phyloP scores from a whole-genome alignment of 2,888 invertebrate species.

The Ectropis crepuscularia region DNA sequence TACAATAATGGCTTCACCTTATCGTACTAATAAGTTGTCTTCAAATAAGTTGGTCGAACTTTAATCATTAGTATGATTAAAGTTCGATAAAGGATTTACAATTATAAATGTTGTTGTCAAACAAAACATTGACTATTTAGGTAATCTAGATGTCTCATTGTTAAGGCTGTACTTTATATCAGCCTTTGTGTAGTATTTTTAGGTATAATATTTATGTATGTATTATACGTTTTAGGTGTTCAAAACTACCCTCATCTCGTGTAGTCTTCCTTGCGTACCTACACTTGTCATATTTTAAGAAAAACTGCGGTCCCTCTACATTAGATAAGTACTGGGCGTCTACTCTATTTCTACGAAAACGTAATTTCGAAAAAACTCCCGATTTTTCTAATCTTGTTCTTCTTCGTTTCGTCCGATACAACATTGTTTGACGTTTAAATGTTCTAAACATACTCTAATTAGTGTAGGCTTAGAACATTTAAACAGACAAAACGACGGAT shows the following conservation, averaged over 20 bases:
- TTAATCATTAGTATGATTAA: constrained; percentile 4
- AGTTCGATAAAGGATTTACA: constrained; percentile 4
- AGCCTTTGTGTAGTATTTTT: constrained; percentile 29
- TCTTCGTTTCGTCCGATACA: too few species aligned
- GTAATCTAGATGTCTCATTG: constrained; percentile 33
- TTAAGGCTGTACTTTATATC: constrained; percentile 45
- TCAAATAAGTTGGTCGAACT: constrained; percentile 1
- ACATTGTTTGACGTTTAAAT: too few species aligned
- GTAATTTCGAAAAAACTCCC: too few species aligned
- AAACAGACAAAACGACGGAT: too few species aligned
- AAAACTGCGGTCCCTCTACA: neutral
- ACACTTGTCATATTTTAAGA: neutral
- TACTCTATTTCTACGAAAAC: too few species aligned
- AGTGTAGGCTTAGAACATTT: too few species aligned
- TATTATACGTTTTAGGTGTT: constrained; percentile 24
- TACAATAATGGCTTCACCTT: neutral
- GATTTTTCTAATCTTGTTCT: too few species aligned
- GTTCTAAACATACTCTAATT: too few species aligned
- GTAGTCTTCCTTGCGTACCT: constrained; percentile 30
- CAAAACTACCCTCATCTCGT: constrained; percentile 31
- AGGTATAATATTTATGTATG: constrained; percentile 24
- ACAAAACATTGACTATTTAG: constrained; percentile 26
- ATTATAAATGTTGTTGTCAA: constrained; percentile 26
- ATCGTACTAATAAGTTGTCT: neutral
- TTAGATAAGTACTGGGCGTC: too few species aligned